Percentiles rank a stretch among this genome's conserved stretches.
Conservation (phyloP, 2,888 invertebrate species). For the Sepiola atlantica region DNA sequence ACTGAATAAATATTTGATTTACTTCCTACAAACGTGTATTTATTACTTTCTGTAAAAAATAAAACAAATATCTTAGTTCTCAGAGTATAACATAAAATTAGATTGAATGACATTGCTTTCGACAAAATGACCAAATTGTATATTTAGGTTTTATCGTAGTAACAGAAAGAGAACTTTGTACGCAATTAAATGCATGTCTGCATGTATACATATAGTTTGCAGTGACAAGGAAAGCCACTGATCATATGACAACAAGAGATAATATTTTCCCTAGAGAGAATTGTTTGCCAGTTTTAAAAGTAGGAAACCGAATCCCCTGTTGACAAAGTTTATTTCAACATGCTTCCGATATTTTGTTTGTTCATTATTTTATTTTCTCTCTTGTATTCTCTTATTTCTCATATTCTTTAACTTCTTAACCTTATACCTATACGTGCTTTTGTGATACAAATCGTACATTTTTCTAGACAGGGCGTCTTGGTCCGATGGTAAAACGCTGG, state of each 20-base stretch:
- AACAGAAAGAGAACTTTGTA: not conserved
- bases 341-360: not conserved
- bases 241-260: not conserved
- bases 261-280: not conserved
- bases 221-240: not conserved
- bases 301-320: not conserved
- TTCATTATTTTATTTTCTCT: not conserved
- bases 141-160: not conserved
- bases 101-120: not conserved
- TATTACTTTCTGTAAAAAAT: not conserved
- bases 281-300: not conserved
- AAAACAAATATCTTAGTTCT: not conserved
- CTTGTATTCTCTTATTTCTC: not conserved
- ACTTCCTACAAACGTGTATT: no score
- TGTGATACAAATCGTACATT: no score
- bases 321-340: not conserved
- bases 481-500: no score
- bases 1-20: no score
- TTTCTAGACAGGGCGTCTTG: no score
- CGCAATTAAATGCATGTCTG: not conserved
- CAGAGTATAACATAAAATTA: no score
- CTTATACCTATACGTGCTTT: no score
- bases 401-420: no score
- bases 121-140: not conserved
- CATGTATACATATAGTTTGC: not conserved